Conservation (phyloP, 2,797 vertebrate species). For the Micropoecilia bifurca region DNA sequence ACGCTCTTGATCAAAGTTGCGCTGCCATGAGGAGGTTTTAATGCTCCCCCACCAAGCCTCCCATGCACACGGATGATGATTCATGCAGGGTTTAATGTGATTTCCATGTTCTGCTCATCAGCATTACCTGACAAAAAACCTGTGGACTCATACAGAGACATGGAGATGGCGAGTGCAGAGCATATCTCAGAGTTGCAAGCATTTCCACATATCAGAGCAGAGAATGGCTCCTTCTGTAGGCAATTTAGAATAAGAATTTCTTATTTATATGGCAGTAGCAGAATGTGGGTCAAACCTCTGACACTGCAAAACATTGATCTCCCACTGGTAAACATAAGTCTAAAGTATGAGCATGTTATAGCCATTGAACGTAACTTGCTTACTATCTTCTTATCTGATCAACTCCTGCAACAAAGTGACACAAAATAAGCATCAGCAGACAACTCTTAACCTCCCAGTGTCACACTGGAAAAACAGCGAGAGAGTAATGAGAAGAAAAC, state of each 20-base stretch:
- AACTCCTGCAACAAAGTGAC: slow-evolving; percentile 20
- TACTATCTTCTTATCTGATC: slow-evolving; percentile 1
- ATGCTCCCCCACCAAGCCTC: slow-evolving; percentile 34
- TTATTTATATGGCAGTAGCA: slow-evolving; percentile 29
- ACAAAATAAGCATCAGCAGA: slow-evolving; percentile 25
- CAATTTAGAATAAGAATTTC: slow-evolving; percentile 20
- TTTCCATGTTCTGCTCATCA: slow-evolving; percentile 69
- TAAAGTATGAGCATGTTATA: neutral
- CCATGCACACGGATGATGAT: slow-evolving; percentile 40
- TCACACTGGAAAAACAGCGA: slow-evolving; percentile 27
- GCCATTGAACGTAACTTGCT: slow-evolving; percentile 5
- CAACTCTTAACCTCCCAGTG: slow-evolving; percentile 31
- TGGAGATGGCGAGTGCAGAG: slow-evolving; percentile 4
- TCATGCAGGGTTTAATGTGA: slow-evolving; percentile 62
- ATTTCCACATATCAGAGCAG: slow-evolving; percentile 10
- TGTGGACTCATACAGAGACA: slow-evolving; percentile 48
- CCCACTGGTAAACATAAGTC: neutral
- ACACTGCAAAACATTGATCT: neutral
- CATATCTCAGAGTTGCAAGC: slow-evolving; percentile 13
- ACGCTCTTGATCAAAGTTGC: slow-evolving; percentile 49
- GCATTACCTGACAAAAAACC: slow-evolving; percentile 43
- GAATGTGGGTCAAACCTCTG: slow-evolving; percentile 8
- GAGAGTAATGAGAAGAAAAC: slow-evolving; percentile 35
- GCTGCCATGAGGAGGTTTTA: slow-evolving; percentile 31
- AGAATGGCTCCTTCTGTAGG: slow-evolving; percentile 12